phyloP scores from a whole-genome alignment of 2,888 invertebrate genomes.

The Prosapia bicincta region DNA sequence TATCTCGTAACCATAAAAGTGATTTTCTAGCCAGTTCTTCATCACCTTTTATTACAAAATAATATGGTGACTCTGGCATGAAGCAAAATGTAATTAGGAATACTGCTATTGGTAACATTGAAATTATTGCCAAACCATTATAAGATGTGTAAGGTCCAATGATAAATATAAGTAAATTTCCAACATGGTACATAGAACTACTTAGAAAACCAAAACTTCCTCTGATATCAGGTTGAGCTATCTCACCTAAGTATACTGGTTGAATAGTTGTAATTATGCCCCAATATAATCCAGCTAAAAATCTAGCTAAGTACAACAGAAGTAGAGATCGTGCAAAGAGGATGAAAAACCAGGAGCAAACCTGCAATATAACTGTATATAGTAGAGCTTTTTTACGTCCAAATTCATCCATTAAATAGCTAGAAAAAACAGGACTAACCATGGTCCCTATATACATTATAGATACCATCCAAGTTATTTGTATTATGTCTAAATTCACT shows the following conservation, averaged over 20 bases:
- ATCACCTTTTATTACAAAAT: conserved; percentile 53
- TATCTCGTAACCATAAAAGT: conserved; percentile 55
- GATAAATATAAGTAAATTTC: conserved; percentile 59
- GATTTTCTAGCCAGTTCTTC: conserved; percentile 55
- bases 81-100: conserved; percentile 56
- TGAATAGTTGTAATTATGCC: conserved; percentile 69
- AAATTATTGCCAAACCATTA: conserved; percentile 53
- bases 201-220: conserved; percentile 58
- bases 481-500: conserved; percentile 51
- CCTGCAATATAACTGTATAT: conserved; percentile 60
- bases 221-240: conserved; percentile 49
- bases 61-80: conserved; percentile 66
- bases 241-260: conserved; percentile 86
- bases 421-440: conserved; percentile 48
- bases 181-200: conserved; percentile 54
- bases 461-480: conserved; percentile 55
- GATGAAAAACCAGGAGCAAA: conserved; percentile 65
- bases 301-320: conserved; percentile 32
- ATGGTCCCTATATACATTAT: conserved; percentile 56
- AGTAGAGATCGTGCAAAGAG: conserved; percentile 38
- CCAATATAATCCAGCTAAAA: conserved; percentile 47
- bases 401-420: conserved; percentile 60
- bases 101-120: conserved; percentile 54
- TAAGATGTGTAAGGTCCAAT: conserved; percentile 58
- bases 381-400: conserved; percentile 69